Percentiles rank a stretch among this genome's conserved stretches.
phyloP scores from a whole-genome alignment of 1,140 invertebrate genomes.

The Drosophila pseudoananassae region DNA sequence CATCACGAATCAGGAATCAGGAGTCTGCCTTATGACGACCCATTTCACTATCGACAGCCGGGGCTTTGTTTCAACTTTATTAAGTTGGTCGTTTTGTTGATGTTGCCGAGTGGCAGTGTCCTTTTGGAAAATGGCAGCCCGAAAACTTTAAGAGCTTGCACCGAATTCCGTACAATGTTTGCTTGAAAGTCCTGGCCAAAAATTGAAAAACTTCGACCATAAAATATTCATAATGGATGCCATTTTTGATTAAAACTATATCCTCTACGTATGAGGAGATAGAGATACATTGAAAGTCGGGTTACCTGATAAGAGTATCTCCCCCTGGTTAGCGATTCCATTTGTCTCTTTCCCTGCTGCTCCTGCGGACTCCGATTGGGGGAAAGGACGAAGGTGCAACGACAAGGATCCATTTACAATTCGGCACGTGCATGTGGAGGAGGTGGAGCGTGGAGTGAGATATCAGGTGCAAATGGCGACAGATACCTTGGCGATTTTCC shows the following conservation, averaged over 20 bases:
- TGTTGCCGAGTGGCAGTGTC: conserved; percentile 23
- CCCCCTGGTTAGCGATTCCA: conserved; percentile 17
- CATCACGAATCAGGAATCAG: conserved; percentile 25
- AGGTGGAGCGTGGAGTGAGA: background rate
- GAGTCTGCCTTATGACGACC: conserved; percentile 51
- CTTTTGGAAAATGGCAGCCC: conserved; percentile 2
- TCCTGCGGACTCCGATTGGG: conserved; percentile 22
- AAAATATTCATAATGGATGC: conserved; percentile 22
- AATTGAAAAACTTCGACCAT: conserved; percentile 43
- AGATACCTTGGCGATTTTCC: too few relatives aligned
- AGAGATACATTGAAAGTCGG: conserved; percentile 19
- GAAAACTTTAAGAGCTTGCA: conserved; percentile 34
- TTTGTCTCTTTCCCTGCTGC: conserved; percentile 19
- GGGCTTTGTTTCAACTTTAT: conserved; percentile 48
- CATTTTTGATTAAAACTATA: conserved; percentile 16
- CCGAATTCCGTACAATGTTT: background rate
- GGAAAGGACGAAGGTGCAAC: background rate
- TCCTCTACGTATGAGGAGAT: too few relatives aligned
- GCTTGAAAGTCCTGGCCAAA: conserved; percentile 11
- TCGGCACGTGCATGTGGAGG: conserved; percentile 50
- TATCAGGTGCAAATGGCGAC: conserved; percentile 40
- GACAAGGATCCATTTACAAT: conserved; percentile 62
- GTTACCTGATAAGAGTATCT: conserved; percentile 28
- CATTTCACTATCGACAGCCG: conserved; percentile 67
- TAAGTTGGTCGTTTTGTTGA: conserved; percentile 3